phyloP scores from a whole-genome alignment of 2,797 vertebrate species.

The Mus caroli region DNA sequence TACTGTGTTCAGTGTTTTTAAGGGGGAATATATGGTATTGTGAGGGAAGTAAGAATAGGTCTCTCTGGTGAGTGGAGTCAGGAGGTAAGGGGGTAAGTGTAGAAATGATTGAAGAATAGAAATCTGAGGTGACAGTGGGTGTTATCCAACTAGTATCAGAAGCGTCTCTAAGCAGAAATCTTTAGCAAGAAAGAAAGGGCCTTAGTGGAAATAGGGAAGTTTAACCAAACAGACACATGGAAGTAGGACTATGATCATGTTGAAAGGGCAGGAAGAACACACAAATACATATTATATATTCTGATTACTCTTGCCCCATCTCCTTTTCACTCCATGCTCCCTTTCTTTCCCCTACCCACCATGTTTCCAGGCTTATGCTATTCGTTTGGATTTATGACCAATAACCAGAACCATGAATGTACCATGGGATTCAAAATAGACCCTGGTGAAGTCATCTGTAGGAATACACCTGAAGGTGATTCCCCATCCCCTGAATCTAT shows the following conservation, averaged over 20 bases:
- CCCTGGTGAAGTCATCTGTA: not conserved
- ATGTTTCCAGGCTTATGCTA: no score
- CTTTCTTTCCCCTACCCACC: no score
- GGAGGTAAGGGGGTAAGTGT: not conserved
- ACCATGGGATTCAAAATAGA: not conserved
- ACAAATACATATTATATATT: not conserved
- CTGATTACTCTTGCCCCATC: not conserved
- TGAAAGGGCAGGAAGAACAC: not conserved
- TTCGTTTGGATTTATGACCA: not conserved
- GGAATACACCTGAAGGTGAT: not conserved
- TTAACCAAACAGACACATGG: not conserved
- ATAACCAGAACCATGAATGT: not conserved
- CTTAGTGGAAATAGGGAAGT: not conserved
- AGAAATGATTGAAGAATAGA: not conserved
- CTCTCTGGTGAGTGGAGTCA: not conserved
- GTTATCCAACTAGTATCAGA: not conserved
- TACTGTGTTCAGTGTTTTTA: not conserved
- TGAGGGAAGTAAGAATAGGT: not conserved
- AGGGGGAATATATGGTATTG: not conserved
- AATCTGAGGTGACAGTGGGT: not conserved
- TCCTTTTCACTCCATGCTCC: no score
- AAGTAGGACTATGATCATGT: rapidly evolving
- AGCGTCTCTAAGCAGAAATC: not conserved
- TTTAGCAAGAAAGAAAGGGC: not conserved
- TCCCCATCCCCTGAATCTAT: not conserved